Evolutionary conservation across 2,797 vertebrate species (phyloP).

Genomic region (Rhodeus uyekii): DNA sequence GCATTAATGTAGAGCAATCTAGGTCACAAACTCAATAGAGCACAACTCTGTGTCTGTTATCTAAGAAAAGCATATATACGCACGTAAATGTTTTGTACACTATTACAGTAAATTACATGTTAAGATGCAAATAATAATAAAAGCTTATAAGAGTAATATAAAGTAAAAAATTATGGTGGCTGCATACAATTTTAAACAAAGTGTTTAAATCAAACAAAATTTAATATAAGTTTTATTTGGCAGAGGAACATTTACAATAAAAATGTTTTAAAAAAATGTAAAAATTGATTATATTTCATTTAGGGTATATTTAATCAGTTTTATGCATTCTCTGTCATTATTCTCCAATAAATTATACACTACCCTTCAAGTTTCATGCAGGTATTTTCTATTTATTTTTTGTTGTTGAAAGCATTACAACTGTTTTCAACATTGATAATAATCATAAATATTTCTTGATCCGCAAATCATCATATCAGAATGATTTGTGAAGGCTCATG

Average conservation of each 20-base stretch:
- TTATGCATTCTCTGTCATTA: neutral
- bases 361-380: too few relatives aligned
- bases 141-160: neutral
- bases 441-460: neutral
- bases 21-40: constrained; percentile 54
- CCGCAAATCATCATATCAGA: neutral
- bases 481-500: neutral
- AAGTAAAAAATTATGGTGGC: neutral
- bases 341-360: too few relatives aligned
- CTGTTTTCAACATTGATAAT: neutral
- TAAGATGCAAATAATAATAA: neutral
- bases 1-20: constrained; percentile 52
- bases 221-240: neutral
- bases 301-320: neutral
- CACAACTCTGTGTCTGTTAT: constrained; percentile 19
- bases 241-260: neutral
- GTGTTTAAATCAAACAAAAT: neutral
- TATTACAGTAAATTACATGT: neutral
- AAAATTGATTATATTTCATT: neutral
- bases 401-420: too few relatives aligned
- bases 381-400: too few relatives aligned
- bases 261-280: too few relatives aligned
- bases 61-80: neutral
- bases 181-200: neutral
- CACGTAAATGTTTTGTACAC: neutral